These are phyloP conservation scores for Lordiphosa mommai DNA, from an alignment of 1,140 invertebrate species.

Conservation along the genomic window DNA sequence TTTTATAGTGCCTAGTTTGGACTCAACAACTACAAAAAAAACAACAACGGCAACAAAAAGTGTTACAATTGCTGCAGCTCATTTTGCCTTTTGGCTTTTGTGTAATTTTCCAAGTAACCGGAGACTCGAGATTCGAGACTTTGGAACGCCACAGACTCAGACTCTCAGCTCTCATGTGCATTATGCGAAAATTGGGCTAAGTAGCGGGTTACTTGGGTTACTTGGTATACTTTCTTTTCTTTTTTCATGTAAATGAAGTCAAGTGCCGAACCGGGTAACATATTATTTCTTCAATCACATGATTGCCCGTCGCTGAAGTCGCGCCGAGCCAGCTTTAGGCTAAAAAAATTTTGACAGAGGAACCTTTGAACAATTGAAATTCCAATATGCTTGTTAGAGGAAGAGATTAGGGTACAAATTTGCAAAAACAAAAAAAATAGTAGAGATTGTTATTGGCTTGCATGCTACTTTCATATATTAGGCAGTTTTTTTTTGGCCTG, in stretches of 20 bases:
- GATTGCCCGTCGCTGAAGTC: conserved; percentile 51
- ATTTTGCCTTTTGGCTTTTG: conserved; percentile 56
- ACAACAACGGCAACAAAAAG: conserved; percentile 22
- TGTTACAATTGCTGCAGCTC: conserved; percentile 66
- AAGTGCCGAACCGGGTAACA: conserved; percentile 60
- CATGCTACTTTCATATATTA: too few relatives aligned
- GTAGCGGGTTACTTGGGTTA: conserved; percentile 46
- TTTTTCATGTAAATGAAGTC: conserved; percentile 61
- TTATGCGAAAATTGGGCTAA: conserved; percentile 76
- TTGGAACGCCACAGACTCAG: background rate
- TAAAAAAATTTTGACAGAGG: background rate
- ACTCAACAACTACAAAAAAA: background rate
- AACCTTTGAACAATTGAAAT: too few relatives aligned
- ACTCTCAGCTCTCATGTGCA: conserved; percentile 52
- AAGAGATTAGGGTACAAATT: too few relatives aligned
- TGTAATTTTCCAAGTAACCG: conserved; percentile 50
- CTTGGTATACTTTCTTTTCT: conserved; percentile 21
- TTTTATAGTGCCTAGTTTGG: conserved; percentile 38
- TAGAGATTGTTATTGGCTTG: too few relatives aligned
- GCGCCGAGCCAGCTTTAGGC: conserved; percentile 42
- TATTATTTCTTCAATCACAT: conserved; percentile 73
- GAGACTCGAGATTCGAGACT: background rate
- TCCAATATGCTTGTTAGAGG: too few relatives aligned
- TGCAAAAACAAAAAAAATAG: too few relatives aligned
- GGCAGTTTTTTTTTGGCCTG: too few relatives aligned